Evolutionary conservation across 2,113 vertebrate genomes (phyloP).

Genomic region (Sylvicapra grimmia): DNA sequence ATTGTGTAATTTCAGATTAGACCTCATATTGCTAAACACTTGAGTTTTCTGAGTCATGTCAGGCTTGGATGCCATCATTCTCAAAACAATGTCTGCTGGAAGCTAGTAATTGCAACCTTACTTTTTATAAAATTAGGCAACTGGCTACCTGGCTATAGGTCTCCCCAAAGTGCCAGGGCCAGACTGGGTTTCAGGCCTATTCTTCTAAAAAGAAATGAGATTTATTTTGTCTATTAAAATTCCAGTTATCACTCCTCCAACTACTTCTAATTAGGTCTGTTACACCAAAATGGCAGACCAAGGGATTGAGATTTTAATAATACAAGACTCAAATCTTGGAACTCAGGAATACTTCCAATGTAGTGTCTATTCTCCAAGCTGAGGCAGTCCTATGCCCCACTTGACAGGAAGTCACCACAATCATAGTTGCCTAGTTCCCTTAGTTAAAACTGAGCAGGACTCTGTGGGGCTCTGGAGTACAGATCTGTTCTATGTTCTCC

Average conservation of each 20-base stretch:
- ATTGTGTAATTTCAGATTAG: not conserved
- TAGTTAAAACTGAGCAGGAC: not conserved
- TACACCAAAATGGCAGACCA: not conserved
- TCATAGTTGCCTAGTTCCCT: not conserved
- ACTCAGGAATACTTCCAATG: not conserved
- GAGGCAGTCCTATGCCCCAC: not conserved
- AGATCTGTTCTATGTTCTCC: not conserved
- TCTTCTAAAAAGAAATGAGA: not conserved
- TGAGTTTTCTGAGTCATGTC: not conserved
- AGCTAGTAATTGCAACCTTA: not conserved
- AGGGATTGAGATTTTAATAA: not conserved
- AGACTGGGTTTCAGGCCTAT: not conserved
- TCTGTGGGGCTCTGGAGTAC: not conserved
- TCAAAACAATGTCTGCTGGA: not conserved
- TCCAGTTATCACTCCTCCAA: not conserved
- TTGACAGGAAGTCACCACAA: not conserved
- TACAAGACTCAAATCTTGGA: not conserved
- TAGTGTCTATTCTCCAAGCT: not conserved
- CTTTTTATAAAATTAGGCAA: not conserved
- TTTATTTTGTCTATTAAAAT: not conserved
- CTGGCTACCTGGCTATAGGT: not conserved
- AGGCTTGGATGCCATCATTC: not conserved
- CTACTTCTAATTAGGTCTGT: not conserved
- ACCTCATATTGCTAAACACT: not conserved
- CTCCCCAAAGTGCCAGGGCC: not conserved